phyloP scores from a whole-genome alignment of 2,797 vertebrate species.

The Galagoides demidoff region DNA sequence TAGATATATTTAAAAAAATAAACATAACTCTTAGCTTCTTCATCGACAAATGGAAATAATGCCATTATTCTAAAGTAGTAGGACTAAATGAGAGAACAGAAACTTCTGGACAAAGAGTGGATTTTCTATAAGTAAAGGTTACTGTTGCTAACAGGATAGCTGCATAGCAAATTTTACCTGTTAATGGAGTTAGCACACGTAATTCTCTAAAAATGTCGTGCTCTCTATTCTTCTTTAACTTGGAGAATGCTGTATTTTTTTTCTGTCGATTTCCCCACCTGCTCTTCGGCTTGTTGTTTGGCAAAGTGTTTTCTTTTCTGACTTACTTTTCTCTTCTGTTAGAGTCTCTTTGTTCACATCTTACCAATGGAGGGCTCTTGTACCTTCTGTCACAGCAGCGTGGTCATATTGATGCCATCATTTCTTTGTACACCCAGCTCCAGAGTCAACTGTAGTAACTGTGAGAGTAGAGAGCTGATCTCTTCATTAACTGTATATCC shows the following conservation, averaged over 20 bases:
- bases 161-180: not conserved
- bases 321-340: not conserved
- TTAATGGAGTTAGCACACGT: not conserved
- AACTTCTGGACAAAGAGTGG: not conserved
- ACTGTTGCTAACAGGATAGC: not conserved
- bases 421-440: not conserved
- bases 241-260: not conserved
- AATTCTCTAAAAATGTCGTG: not conserved
- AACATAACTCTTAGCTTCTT: not conserved
- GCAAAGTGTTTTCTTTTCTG: not conserved
- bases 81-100: not conserved
- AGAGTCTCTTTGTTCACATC: not conserved
- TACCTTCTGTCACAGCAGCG: not conserved
- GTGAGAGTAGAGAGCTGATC: not conserved
- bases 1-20: not conserved
- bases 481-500: not conserved
- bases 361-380: not conserved
- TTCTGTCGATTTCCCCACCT: not conserved
- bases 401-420: fast-evolving
- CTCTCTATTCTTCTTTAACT: not conserved
- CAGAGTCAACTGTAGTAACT: not conserved
- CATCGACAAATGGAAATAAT: not conserved
- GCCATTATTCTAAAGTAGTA: not conserved
- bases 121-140: not conserved
- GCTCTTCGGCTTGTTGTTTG: not conserved